Evolutionary conservation across 2,797 vertebrate species (phyloP).

Genomic region (Chelon auratus): DNA sequence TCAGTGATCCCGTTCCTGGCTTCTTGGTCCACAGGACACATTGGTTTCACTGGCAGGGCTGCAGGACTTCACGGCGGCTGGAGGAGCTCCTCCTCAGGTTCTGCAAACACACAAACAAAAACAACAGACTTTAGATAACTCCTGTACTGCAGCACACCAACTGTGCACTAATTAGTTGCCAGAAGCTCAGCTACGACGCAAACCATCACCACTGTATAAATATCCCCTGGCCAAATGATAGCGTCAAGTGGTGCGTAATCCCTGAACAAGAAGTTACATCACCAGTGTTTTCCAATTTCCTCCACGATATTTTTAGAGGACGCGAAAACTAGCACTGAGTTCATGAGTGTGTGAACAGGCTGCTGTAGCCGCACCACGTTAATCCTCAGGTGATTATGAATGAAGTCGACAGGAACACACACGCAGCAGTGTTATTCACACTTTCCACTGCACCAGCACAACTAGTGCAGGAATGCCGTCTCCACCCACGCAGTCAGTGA

Average conservation of each 20-base stretch:
- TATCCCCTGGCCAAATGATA: not conserved
- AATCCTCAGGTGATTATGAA: conserved; percentile 60
- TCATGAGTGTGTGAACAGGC: conserved; percentile 23
- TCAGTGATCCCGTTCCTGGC: conserved; percentile 12
- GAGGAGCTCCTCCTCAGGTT: conserved; percentile 78
- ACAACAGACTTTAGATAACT: not conserved
- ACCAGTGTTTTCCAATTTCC: conserved; percentile 15
- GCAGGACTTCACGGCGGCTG: conserved; percentile 67
- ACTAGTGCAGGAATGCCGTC: not conserved
- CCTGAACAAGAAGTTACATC: conserved; percentile 47
- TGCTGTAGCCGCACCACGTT: not conserved
- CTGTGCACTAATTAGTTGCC: not conserved
- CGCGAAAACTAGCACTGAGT: conserved; percentile 2
- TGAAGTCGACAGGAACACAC: conserved; percentile 35
- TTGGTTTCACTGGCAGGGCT: conserved; percentile 73
- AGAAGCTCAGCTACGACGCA: not conserved
- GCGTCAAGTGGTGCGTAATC: conserved; percentile 26
- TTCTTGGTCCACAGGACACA: conserved; percentile 4
- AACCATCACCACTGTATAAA: not conserved
- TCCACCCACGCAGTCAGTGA: not conserved
- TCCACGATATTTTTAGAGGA: conserved; percentile 50
- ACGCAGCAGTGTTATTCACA: not conserved
- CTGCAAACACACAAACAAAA: conserved; percentile 64
- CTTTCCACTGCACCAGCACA: conserved; percentile 27
- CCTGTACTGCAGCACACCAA: not conserved